Evolutionary conservation across 2,888 invertebrate species (phyloP).

Genomic region (Melipona bicolor): DNA sequence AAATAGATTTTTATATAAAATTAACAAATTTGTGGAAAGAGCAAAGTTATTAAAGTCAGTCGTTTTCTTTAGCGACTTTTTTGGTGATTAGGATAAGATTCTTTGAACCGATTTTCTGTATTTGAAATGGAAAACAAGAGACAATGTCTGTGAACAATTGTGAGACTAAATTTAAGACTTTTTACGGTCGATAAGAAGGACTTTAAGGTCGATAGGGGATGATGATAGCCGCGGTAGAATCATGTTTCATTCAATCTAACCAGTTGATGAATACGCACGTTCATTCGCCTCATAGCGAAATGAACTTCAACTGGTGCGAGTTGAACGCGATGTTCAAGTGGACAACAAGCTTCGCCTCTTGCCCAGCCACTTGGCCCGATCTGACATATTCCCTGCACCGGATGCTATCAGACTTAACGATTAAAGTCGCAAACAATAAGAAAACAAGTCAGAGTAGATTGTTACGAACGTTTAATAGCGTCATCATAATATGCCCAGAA

Average conservation of each 20-base stretch:
- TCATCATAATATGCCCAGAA: conserved; percentile 1
- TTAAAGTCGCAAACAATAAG: conserved; percentile 67
- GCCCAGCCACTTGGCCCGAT: conserved; percentile 53
- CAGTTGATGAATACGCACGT: conserved; percentile 61
- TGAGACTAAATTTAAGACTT: conserved; percentile 1
- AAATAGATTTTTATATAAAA: background rate
- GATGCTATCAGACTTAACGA: conserved; percentile 63
- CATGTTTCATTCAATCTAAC: conserved; percentile 55
- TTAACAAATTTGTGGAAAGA: background rate
- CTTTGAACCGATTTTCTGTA: background rate
- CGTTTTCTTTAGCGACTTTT: background rate
- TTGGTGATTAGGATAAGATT: background rate
- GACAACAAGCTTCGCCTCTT: conserved; percentile 53
- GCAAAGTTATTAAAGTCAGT: background rate
- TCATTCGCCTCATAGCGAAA: conserved; percentile 53
- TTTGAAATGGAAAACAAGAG: too few relatives aligned
- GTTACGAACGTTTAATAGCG: conserved; percentile 42
- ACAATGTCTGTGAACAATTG: too few relatives aligned
- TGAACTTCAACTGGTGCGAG: conserved; percentile 60
- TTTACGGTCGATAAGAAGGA: conserved; percentile 33
- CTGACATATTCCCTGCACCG: conserved; percentile 62
- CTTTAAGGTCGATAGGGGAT: background rate
- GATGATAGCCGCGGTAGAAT: conserved; percentile 47
- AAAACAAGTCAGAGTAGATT: conserved; percentile 57
- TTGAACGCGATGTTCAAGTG: conserved; percentile 56